Conservation (phyloP, 2,888 invertebrate genomes). For the Cryptosula pallasiana region DNA sequence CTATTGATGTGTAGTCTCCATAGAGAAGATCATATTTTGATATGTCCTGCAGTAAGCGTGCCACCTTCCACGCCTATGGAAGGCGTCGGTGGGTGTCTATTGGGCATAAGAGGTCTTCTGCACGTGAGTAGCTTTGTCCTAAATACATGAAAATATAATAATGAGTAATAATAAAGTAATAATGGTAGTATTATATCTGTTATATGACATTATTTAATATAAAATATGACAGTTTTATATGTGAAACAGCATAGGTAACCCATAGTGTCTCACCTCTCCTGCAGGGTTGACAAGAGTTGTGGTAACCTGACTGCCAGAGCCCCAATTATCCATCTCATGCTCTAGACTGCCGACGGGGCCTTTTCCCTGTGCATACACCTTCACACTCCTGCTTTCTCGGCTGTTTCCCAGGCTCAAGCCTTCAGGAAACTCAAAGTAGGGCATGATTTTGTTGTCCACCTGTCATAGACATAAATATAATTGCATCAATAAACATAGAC, state of each 20-base stretch:
- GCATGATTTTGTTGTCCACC: constrained; percentile 22
- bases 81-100: too few relatives aligned
- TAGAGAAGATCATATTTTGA: too few relatives aligned
- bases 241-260: too few relatives aligned
- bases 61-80: too few relatives aligned
- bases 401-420: not conserved
- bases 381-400: not conserved
- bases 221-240: too few relatives aligned
- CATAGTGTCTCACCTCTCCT: constrained; percentile 53
- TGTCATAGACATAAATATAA: not conserved
- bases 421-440: constrained; percentile 21
- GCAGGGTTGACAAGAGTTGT: constrained; percentile 55
- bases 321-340: constrained; percentile 50
- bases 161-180: not conserved
- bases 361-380: constrained; percentile 21
- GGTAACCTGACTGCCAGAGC: constrained; percentile 55
- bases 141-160: not conserved
- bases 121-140: constrained; percentile 28
- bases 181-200: too few relatives aligned
- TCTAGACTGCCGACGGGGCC: constrained; percentile 34
- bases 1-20: too few relatives aligned
- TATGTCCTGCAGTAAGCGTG: too few relatives aligned
- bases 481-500: too few relatives aligned
- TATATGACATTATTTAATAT: too few relatives aligned
- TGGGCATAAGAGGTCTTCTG: constrained; percentile 4